These are phyloP conservation scores for Gymnorhina tibicen DNA, from an alignment of 2,113 vertebrate species.

Conservation along the genomic window DNA sequence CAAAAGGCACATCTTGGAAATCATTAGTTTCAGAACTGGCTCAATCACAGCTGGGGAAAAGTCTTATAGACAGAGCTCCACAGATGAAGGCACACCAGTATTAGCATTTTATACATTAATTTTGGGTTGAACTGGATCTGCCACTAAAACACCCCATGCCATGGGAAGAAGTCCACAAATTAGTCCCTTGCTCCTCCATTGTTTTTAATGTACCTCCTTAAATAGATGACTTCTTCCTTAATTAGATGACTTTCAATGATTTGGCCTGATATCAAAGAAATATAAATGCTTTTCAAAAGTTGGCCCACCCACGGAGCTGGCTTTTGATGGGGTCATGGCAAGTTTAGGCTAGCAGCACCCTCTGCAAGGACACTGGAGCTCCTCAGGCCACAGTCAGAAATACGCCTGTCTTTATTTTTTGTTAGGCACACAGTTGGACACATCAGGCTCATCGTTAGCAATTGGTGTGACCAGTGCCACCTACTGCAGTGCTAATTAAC, in stretches of 20 bases:
- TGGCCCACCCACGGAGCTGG: no score
- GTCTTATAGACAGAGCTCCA: background rate
- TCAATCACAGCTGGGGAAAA: background rate
- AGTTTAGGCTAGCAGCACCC: background rate
- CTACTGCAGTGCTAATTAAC: background rate
- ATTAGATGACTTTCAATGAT: background rate
- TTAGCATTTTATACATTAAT: background rate
- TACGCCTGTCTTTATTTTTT: background rate
- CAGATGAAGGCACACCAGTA: background rate
- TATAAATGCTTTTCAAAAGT: background rate
- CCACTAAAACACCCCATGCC: background rate
- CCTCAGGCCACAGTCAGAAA: background rate
- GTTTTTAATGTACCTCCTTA: background rate
- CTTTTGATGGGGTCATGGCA: background rate
- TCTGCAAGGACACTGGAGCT: background rate
- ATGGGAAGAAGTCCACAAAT: background rate
- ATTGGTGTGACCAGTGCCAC: background rate
- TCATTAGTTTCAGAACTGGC: background rate
- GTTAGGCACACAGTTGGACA: background rate
- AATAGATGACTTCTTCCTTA: background rate
- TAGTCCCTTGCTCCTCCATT: background rate
- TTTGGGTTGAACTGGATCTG: background rate
- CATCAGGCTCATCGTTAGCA: rapidly evolving
- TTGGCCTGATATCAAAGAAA: background rate
- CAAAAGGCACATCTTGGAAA: background rate